These are phyloP conservation scores for Ennomos erosarius DNA, from an alignment of 2,888 invertebrate species.

Conservation along the genomic window DNA sequence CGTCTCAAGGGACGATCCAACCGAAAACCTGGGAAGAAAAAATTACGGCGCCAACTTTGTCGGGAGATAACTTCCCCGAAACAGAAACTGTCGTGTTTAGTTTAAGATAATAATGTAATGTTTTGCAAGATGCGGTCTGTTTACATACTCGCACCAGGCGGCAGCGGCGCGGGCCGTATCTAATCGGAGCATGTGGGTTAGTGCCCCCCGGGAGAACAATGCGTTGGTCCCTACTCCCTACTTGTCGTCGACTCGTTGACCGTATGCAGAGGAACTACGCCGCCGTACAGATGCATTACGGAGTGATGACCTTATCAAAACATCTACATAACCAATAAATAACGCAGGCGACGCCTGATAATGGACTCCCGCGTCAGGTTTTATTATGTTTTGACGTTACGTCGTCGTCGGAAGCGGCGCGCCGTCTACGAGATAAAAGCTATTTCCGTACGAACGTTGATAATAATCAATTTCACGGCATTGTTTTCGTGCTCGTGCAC, in stretches of 20 bases:
- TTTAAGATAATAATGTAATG: constrained; percentile 48
- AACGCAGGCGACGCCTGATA: constrained; percentile 31
- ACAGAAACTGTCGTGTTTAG: constrained; percentile 31
- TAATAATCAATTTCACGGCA: constrained; percentile 34
- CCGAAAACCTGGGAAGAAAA: constrained; percentile 14
- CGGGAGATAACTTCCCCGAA: constrained; percentile 24
- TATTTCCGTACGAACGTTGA: constrained; percentile 33
- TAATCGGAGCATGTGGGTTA: constrained; percentile 81
- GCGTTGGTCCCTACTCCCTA: constrained; percentile 74
- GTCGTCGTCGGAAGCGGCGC: constrained; percentile 24
- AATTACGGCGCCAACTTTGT: constrained; percentile 3
- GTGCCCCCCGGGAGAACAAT: constrained; percentile 83
- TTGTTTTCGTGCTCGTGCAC: constrained; percentile 23
- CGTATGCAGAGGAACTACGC: constrained; percentile 35
- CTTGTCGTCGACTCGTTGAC: constrained; percentile 41
- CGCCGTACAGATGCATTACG: constrained; percentile 21
- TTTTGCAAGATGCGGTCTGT: constrained; percentile 52
- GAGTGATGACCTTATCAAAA: constrained; percentile 30
- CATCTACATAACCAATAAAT: constrained; percentile 33
- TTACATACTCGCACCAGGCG: constrained; percentile 56
- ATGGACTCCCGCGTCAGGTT: constrained; percentile 33
- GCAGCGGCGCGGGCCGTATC: constrained; percentile 66
- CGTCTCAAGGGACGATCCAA: constrained; percentile 8
- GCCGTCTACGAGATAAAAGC: constrained; percentile 29
- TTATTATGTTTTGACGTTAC: constrained; percentile 34